Evolutionary conservation across 2,113 vertebrate genomes (phyloP), one percentile per base, ranked within the genome.

Genomic region (Collichthys lucidus): DNA sequence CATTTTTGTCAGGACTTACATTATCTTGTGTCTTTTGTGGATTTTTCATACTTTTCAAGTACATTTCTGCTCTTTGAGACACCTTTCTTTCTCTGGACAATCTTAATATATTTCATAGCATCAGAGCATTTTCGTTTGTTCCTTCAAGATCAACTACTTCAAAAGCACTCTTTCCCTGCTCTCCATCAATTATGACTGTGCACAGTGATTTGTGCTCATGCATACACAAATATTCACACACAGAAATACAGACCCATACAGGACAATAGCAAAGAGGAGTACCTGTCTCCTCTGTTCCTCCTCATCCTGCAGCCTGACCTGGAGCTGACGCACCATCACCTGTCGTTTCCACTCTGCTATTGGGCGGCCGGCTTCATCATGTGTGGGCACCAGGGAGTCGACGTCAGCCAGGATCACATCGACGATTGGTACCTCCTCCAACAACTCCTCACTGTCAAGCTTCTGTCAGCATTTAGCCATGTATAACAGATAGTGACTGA

Each of bases 291-390:
- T 89, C 22, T 85, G 88, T 0, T 89, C 82, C 4, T 92, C 92
- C 31, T 96, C 95, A 4, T 91, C 89, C 5, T 86, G 92, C 82
- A 97, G 91, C 35, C 96, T 94, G 9, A 96, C 93, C 81, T 96
- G 96, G 79, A 99, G 94, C 92, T 96, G 95, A 8, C 95, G 95
- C 74, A 99, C 96, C 96, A 99, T 98, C 92, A 98, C 97, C 83
- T 99, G 98, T 55, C 98, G 95, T 90, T 98, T 99, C 98, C 98
- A 98, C 91, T 99, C 98, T 0, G 97, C 96, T 26, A 99, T 98
- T 17, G 95, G 94, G 10, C 26, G 91, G 17, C 97, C 98, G 0
- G 65, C 76, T 78, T 97, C 97, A 2, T 99, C 97, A 6, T 95
- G 93, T 7, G 96, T 98, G 75, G 98, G 98, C 81, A 99, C 97